Evolutionary conservation across 2,888 invertebrate genomes (phyloP), one percentile per base, ranked within the genome.

Genomic region (Oegoconia quadripuncta): DNA sequence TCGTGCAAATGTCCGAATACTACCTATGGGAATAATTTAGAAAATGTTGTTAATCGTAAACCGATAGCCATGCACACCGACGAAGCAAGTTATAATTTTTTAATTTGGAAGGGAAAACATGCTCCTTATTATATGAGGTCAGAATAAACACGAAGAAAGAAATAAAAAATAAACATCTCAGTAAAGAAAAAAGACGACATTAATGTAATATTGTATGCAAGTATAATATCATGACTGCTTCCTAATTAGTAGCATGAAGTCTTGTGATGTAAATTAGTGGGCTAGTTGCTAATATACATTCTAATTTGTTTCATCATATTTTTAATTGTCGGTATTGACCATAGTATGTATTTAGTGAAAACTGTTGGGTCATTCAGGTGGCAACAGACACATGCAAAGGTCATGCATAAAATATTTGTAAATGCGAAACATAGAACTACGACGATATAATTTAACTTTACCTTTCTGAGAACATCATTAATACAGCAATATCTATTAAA

Each of bases 1-100:
- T 65, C 69, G 77, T 81, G 80, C 80, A 73, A 58, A 68, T 68
- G 66, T 72, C 57, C 59, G 64, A 61, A 64, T 54, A 62, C 62
- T 53, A 34, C 46, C 63, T 55, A 55, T 57, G 65, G 64, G 64
- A 45, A 58, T 58, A 61, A 66, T 72, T 74, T 73, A 50, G 64
- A 74, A 71, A 67, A 73, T 60, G 64, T 63, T 66, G 48, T 60
- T 39, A 55, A 59, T 46, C 53, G 59, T 61, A 62, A 53, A 78
- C 60, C 64, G 66, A 74, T 64, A 80, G 82, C 82, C 86, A 87
- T 87, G 86, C 86, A 84, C 69, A 79, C 68, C 70, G 74, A 76
- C 60, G 50, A 81, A 82, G 75, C 81, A 53, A 71, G 59, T 55
- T 59, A 66, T 48, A 64, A 59, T 55, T 54, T 55, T 67, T 45